Evolutionary conservation across 2,888 invertebrate species (phyloP).

Genomic region (Herminia tarsipennalis): DNA sequence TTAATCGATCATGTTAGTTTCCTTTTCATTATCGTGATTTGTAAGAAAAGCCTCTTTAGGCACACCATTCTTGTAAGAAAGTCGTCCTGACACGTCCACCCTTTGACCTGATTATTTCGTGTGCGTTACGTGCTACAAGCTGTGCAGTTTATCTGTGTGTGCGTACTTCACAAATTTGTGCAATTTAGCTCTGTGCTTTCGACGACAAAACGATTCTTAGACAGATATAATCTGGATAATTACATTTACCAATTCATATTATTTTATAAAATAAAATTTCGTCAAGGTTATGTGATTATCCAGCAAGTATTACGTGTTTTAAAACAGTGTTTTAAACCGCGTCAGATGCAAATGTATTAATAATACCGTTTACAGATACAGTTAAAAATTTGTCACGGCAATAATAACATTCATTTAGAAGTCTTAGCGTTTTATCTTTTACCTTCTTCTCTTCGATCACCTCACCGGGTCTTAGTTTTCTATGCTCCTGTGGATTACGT

Average conservation of each 20-base stretch:
- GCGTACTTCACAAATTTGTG: constrained; percentile 79
- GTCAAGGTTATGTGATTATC: constrained; percentile 65
- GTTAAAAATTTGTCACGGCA: constrained; percentile 81
- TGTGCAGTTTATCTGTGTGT: constrained; percentile 81
- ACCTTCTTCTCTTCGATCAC: constrained; percentile 97
- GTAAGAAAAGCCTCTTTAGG: constrained; percentile 61
- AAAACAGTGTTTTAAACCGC: constrained; percentile 68
- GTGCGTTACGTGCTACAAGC: constrained; percentile 83
- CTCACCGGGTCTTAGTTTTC: constrained; percentile 97
- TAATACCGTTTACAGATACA: constrained; percentile 70
- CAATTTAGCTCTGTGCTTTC: constrained; percentile 76
- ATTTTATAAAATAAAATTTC: constrained; percentile 8
- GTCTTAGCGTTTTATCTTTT: constrained; percentile 83
- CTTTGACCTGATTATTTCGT: constrained; percentile 67
- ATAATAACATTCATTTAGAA: constrained; percentile 80
- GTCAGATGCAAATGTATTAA: constrained; percentile 79
- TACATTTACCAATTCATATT: constrained; percentile 50
- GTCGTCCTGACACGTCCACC: constrained; percentile 52
- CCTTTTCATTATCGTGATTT: constrained; percentile 59
- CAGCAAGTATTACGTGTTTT: constrained; percentile 55
- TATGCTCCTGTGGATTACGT: constrained; percentile 90
- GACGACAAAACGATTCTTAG: constrained; percentile 69
- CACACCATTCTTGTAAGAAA: constrained; percentile 62
- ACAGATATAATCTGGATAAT: constrained; percentile 65
- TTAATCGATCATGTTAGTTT: constrained; percentile 77